A percentile compares a stretch with the other conserved stretches of the same genome.
phyloP scores from a whole-genome alignment of 2,888 invertebrate genomes.

The Acholoe squamosa region DNA sequence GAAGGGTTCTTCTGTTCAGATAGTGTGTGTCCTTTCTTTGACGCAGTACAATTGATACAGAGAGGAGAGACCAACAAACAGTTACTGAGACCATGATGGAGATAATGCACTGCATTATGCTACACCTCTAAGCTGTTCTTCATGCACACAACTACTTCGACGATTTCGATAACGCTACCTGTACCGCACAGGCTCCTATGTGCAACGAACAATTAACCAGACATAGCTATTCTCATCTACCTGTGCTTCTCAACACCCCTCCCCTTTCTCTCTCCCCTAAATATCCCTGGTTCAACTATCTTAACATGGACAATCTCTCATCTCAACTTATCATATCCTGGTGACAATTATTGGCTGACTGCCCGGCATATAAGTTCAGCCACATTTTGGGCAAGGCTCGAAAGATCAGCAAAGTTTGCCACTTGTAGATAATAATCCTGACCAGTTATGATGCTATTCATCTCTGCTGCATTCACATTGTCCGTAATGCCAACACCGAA shows the following conservation, averaged over 20 bases:
- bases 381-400: neutral
- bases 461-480: neutral
- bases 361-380: slow-evolving; percentile 7
- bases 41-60: neutral
- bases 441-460: neutral
- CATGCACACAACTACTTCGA: slow-evolving; percentile 11
- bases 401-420: neutral
- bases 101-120: neutral
- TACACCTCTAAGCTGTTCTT: neutral
- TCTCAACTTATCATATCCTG: no score
- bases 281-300: no score
- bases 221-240: no score
- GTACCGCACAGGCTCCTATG: neutral
- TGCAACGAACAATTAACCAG: no score
- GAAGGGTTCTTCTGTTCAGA: no score
- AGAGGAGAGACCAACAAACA: neutral
- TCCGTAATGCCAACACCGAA: slow-evolving; percentile 50
- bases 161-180: neutral
- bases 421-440: neutral
- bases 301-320: no score
- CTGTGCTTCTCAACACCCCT: no score
- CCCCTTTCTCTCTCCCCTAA: no score
- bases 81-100: neutral
- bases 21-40: neutral
- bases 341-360: neutral